phyloP scores from a whole-genome alignment of 2,888 invertebrate species.

The Pachydiplax longipennis region DNA sequence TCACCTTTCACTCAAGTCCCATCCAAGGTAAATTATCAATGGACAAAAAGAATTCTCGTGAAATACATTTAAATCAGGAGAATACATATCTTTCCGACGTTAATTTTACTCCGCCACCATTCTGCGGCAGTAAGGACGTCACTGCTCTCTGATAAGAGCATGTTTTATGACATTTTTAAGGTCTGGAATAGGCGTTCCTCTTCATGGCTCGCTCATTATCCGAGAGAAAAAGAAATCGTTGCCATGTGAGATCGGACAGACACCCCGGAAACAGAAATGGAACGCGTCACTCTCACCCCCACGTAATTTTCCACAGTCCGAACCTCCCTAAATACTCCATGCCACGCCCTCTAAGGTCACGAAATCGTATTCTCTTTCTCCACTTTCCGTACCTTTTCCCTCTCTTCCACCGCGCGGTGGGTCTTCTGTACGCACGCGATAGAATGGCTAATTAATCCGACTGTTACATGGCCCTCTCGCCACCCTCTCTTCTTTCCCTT shows the following conservation, averaged over 20 bases:
- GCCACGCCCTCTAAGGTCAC: neutral
- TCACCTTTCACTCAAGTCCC: neutral
- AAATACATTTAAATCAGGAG: neutral
- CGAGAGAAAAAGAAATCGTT: neutral
- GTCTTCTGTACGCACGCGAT: constrained; percentile 5
- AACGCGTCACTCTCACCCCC: neutral
- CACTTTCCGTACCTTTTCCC: neutral
- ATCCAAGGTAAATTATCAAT: neutral
- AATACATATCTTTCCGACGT: neutral
- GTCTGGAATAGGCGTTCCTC: neutral
- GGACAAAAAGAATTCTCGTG: neutral
- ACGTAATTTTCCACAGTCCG: neutral
- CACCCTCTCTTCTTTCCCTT: neutral
- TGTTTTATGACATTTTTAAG: neutral
- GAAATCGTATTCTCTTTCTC: neutral
- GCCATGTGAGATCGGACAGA: neutral
- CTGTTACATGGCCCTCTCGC: neutral
- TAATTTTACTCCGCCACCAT: neutral
- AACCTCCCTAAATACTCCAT: neutral
- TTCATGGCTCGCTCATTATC: neutral
- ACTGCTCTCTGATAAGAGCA: neutral
- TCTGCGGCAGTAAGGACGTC: neutral
- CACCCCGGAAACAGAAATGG: neutral
- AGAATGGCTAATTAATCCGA: constrained; percentile 40
- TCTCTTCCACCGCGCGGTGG: neutral